Evolutionary conservation across 2,888 invertebrate genomes (phyloP).

Genomic region (Chironomus tentans): DNA sequence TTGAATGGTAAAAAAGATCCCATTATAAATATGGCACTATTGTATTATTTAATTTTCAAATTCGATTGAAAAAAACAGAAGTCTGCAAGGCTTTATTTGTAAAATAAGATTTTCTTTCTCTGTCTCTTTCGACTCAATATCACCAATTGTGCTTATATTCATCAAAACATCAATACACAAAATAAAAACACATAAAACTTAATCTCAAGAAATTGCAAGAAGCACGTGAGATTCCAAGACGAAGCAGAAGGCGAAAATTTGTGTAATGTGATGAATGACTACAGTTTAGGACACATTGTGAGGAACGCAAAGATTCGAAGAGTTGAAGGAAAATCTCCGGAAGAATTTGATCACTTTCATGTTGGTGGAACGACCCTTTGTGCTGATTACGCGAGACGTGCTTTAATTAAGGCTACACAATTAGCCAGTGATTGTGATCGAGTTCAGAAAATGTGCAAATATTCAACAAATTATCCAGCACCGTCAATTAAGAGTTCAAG

Average conservation of each 20-base stretch:
- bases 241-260: slow-evolving; percentile 5
- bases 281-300: slow-evolving; percentile 2
- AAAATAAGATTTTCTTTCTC: slow-evolving; percentile 22
- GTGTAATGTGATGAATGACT: not conserved
- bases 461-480: slow-evolving; percentile 14
- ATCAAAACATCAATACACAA: not conserved
- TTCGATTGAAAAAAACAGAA: not conserved
- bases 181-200: not conserved
- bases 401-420: not conserved
- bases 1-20: not conserved
- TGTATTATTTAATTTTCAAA: too few species aligned
- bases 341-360: slow-evolving; percentile 14
- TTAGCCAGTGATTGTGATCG: not conserved
- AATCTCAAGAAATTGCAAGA: slow-evolving; percentile 15
- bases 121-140: slow-evolving; percentile 1
- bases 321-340: not conserved
- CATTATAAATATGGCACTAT: too few species aligned
- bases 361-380: slow-evolving; percentile 20
- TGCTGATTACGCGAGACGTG: slow-evolving; percentile 20
- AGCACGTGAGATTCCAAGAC: slow-evolving; percentile 17
- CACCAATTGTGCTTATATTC: not conserved
- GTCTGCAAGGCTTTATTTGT: slow-evolving; percentile 5
- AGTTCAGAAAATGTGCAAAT: slow-evolving; percentile 4
- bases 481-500: not conserved
- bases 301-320: not conserved